Evolutionary conservation across 2,113 vertebrate genomes (phyloP), one percentile per base, ranked within the genome.

Genomic region (Dicerorhinus sumatrensis): DNA sequence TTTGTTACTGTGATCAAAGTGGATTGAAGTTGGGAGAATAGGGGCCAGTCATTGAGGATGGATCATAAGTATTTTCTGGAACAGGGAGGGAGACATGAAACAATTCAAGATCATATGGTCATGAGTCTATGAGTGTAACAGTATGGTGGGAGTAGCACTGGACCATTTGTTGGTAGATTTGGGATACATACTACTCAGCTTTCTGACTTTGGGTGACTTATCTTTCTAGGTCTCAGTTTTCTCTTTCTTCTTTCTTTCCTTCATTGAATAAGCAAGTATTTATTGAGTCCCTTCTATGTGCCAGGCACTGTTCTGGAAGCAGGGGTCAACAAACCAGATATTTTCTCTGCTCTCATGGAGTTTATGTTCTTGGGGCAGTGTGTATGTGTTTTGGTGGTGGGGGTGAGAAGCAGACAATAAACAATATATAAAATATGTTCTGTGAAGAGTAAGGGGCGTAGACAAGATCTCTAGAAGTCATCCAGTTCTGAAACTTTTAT

Each of bases 1-100:
- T 42, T 95, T 85, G 6, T 70, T 81, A 72, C 17, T 84, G 10
- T 62, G 39, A 69, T 89, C 70, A 60, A 4, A 95, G 27, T 92
- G 13, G 18, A 56, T 94, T 87, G 56, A 92, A 80, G 11, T 96
- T 88, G 46, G 72, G 60, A 81, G 83, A 92, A 56, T 42, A 65
- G 21, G 20, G 60, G 39, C 58, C 65, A 89, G 33, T 92, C 51
- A 14, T 20, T 83, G 58, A 77, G 67, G 27, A 36, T 81, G n/a
- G 73, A 73, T 21, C 4, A 0, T 81, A 39, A 85, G 14, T 51
- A 58, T 73, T 94, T 96, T 94, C 73, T 96, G 69, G 31, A 79
- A 29, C 10, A 51, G 21, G 13, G 25, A 80, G n/a, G 60, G 75
- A 93, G 33, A 29, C 20, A 10, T 33, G 76, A 51, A 36, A 36